phyloP scores from a whole-genome alignment of 92 coral and sea anemone genomes.

The Palythoa grandiflora region DNA sequence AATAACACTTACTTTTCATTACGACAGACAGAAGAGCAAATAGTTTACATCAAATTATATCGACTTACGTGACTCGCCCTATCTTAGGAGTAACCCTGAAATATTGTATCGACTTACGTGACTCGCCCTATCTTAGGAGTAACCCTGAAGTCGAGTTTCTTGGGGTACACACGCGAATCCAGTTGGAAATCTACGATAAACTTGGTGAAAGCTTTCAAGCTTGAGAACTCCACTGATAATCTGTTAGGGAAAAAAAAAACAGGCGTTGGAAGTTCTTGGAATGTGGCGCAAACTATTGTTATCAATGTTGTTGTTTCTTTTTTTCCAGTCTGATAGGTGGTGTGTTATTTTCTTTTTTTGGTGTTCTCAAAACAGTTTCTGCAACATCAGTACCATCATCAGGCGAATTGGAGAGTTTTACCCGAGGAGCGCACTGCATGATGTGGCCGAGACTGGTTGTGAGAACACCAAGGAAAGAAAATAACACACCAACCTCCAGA shows the following conservation, averaged over 20 bases:
- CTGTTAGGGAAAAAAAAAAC: constrained; percentile 19
- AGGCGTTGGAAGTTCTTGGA: background rate
- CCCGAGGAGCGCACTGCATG: no score
- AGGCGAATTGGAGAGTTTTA: no score
- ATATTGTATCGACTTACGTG: constrained; percentile 25
- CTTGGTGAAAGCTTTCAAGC: constrained; percentile 55
- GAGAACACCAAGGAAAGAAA: no score
- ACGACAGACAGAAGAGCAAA: background rate
- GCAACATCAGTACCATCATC: no score
- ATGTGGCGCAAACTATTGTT: no score
- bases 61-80: constrained; percentile 49
- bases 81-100: constrained; percentile 45
- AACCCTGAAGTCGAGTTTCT: constrained; percentile 42
- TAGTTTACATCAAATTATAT: background rate
- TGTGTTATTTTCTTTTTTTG: no score
- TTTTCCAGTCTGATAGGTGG: no score
- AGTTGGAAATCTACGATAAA: constrained; percentile 53
- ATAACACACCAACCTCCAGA: no score
- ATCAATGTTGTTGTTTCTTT: no score
- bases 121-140: constrained; percentile 51
- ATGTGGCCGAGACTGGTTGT: no score
- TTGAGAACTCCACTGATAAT: constrained; percentile 62
- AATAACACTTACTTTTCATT: background rate
- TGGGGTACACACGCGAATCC: constrained; percentile 52
- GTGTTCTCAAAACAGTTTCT: no score